Percentiles rank a stretch among this genome's conserved stretches.
Conservation (phyloP, 1,140 invertebrate genomes). For the Paralvinella palmiformis region DNA sequence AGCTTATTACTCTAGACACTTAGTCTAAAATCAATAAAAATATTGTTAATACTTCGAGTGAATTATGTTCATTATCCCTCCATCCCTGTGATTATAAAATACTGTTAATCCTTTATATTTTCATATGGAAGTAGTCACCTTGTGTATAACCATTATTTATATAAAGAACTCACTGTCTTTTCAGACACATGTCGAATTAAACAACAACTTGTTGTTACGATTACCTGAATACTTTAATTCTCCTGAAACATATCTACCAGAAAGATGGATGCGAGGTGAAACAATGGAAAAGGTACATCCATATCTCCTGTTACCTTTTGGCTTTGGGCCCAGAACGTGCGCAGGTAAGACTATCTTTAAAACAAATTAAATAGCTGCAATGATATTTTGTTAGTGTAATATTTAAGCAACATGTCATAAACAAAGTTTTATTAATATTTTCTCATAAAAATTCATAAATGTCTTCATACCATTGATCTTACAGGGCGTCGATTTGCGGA, state of each 20-base stretch:
- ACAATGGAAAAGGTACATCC: conserved; percentile 50
- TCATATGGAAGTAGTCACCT: no score
- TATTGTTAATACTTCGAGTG: no score
- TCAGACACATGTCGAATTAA: conserved; percentile 74
- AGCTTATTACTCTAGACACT: no score
- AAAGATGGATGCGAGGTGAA: conserved; percentile 67
- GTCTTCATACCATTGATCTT: conserved; percentile 16
- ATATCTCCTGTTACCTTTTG: conserved; percentile 76
- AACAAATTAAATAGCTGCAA: background rate
- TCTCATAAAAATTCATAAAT: no score
- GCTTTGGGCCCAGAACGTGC: conserved; percentile 61
- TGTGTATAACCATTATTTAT: no score
- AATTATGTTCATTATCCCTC: no score
- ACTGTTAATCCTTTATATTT: no score
- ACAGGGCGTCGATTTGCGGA: conserved; percentile 48
- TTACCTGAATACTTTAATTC: conserved; percentile 71
- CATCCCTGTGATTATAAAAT: no score
- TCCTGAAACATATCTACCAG: conserved; percentile 69
- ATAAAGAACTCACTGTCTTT: background rate
- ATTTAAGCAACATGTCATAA: background rate
- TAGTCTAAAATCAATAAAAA: no score
- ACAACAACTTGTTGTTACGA: conserved; percentile 75
- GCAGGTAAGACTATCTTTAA: conserved; percentile 38
- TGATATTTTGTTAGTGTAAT: background rate
- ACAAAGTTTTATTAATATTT: no score